Evolutionary conservation across 1,140 invertebrate species (phyloP).

Genomic region (Cotesia chilonis): DNA sequence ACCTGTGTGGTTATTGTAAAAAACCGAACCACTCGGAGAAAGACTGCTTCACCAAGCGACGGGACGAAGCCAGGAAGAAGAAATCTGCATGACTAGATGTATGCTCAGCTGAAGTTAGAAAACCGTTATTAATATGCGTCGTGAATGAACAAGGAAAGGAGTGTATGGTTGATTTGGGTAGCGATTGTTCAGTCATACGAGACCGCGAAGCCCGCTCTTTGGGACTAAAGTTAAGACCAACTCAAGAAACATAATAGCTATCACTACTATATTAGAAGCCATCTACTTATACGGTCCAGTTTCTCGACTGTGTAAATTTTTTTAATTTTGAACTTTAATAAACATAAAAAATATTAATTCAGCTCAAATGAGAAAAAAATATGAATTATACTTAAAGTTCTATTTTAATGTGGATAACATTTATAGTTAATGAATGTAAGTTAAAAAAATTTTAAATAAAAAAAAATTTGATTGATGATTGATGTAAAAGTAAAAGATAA

Average conservation of each 20-base stretch:
- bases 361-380: no score
- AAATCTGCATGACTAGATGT: slow-evolving; percentile 25
- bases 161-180: slow-evolving; percentile 36
- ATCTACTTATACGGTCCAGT: no score
- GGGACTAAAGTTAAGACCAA: not conserved
- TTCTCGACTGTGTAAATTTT: no score
- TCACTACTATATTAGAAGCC: no score
- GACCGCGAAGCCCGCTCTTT: not conserved
- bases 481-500: slow-evolving; percentile 21
- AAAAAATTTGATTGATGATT: not conserved
- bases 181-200: not conserved
- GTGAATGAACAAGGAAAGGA: slow-evolving; percentile 4
- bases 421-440: no score
- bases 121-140: slow-evolving; percentile 1
- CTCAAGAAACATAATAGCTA: slow-evolving; percentile 13
- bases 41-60: not conserved
- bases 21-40: not conserved
- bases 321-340: not conserved
- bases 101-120: not conserved
- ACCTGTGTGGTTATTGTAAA: not conserved
- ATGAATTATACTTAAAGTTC: no score
- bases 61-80: not conserved
- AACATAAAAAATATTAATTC: not conserved
- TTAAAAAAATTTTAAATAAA: not conserved
- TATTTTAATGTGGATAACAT: no score